A percentile compares a stretch with the other conserved stretches of the same genome.
Evolutionary conservation across 2,797 vertebrate genomes (phyloP).

Genomic region (Bradypodion pumilum): DNA sequence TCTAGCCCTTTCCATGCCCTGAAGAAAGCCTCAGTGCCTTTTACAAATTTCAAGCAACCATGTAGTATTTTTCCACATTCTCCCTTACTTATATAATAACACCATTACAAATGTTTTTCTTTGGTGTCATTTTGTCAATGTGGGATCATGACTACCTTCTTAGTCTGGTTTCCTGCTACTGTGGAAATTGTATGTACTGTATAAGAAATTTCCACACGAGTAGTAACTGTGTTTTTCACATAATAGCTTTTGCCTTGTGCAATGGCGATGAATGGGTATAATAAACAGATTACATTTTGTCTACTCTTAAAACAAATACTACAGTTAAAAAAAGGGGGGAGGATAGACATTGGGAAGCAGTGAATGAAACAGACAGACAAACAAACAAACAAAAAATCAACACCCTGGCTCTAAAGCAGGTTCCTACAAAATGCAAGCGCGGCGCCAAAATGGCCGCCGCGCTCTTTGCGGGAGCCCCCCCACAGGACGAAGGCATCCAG

Average conservation of each 20-base stretch:
- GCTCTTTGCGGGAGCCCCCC: too few species aligned
- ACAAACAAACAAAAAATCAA: not conserved
- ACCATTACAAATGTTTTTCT: constrained; percentile 66
- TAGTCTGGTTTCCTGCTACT: constrained; percentile 51
- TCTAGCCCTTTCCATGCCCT: constrained; percentile 10
- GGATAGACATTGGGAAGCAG: constrained; percentile 12
- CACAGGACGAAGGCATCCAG: too few species aligned
- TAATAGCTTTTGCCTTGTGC: constrained; percentile 39
- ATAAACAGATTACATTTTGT: not conserved
- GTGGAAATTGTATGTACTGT: constrained; percentile 58
- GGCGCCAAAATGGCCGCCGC: too few species aligned
- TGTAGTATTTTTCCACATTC: constrained; percentile 65
- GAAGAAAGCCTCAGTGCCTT: constrained; percentile 37
- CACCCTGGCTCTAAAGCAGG: too few species aligned
- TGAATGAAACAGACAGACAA: not conserved
- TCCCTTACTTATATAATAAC: constrained; percentile 53
- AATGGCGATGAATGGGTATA: not conserved
- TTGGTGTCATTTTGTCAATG: constrained; percentile 55
- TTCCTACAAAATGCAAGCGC: too few species aligned
- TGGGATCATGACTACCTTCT: constrained; percentile 51
- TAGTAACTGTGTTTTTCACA: constrained; percentile 20
- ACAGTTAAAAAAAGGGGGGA: constrained; percentile 1
- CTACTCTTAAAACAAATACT: constrained; percentile 35
- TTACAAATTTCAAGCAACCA: constrained; percentile 60
- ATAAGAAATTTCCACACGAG: constrained; percentile 45